Evolutionary conservation across 2,888 invertebrate genomes (phyloP).

Genomic region (Ligdia adustata): DNA sequence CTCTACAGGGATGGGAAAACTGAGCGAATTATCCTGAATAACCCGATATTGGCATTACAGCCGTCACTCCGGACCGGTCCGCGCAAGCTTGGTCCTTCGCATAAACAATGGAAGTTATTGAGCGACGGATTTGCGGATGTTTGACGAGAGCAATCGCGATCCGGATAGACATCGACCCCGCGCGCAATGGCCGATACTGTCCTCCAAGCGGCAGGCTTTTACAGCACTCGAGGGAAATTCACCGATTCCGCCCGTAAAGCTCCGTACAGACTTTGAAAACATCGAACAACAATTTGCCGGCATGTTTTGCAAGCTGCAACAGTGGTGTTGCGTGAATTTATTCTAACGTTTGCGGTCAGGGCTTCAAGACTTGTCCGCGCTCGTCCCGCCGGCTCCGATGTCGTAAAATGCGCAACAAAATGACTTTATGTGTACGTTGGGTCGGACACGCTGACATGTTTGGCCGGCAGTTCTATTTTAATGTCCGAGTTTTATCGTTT

Average conservation of each 20-base stretch:
- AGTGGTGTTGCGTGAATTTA: constrained; percentile 32
- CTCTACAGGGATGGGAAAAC: constrained; percentile 51
- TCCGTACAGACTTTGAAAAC: constrained; percentile 52
- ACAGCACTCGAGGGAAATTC: constrained; percentile 78
- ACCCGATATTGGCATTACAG: constrained; percentile 51
- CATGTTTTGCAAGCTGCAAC: constrained; percentile 52
- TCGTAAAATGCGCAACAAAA: constrained; percentile 68
- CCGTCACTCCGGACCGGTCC: constrained; percentile 46
- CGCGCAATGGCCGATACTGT: constrained; percentile 63
- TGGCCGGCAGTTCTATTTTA: constrained; percentile 57
- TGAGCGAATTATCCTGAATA: constrained; percentile 51
- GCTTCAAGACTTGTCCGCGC: constrained; percentile 34
- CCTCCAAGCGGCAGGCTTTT: constrained; percentile 59
- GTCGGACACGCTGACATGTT: constrained; percentile 52
- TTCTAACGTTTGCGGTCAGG: constrained; percentile 26
- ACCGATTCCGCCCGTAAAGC: constrained; percentile 67
- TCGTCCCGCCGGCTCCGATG: constrained; percentile 42
- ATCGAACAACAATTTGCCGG: constrained; percentile 61
- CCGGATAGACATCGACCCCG: constrained; percentile 58
- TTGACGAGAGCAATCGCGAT: constrained; percentile 50
- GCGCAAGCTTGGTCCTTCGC: constrained; percentile 40
- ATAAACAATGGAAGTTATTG: constrained; percentile 63
- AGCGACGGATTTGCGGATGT: constrained; percentile 56
- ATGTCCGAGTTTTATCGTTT: constrained; percentile 61
- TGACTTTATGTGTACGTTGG: constrained; percentile 52